These are phyloP conservation scores for Rhynchonema sp. DNA, from an alignment of 2,888 invertebrate genomes.

Conservation along the genomic window DNA sequence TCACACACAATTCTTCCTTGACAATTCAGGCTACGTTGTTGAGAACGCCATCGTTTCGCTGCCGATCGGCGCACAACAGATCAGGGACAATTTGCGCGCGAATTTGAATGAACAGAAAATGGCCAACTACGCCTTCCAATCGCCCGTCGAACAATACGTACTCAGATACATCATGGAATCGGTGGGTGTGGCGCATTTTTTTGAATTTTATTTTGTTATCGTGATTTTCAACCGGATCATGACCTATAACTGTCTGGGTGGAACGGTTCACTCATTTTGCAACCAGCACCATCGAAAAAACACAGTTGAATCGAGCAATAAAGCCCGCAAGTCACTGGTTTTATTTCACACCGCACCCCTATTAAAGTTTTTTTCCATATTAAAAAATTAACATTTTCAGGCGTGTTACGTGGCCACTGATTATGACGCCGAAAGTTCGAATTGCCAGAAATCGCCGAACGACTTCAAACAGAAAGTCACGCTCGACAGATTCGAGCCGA, in stretches of 20 bases:
- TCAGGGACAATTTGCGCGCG: conserved; percentile 21
- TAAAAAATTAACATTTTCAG: conserved; percentile 8
- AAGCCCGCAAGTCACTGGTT: too few species aligned
- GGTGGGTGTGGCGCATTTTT: too few species aligned
- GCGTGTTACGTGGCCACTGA: conserved; percentile 35
- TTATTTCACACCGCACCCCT: too few species aligned
- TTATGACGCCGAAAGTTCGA: conserved; percentile 30
- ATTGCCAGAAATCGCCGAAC: conserved; percentile 26
- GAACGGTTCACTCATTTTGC: too few species aligned
- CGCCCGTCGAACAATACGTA: conserved; percentile 34
- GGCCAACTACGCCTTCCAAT: conserved; percentile 24
- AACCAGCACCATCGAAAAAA: too few species aligned
- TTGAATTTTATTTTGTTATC: too few species aligned
- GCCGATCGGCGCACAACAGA: conserved; percentile 37
- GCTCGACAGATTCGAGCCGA: conserved; percentile 18
- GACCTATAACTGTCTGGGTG: too few species aligned
- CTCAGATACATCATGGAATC: conserved; percentile 36
- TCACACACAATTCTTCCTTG: too few species aligned
- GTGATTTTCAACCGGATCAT: too few species aligned
- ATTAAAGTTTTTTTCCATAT: too few species aligned
- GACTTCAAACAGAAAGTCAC: conserved; percentile 15
- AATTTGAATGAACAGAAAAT: conserved; percentile 21
- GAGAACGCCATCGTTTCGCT: conserved; percentile 38
- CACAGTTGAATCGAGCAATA: too few species aligned
- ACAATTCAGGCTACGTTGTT: conserved; percentile 33